A percentile compares a stretch with the other conserved stretches of the same genome.
Conservation (phyloP, 2,888 invertebrate species). For the Cryptosula pallasiana region DNA sequence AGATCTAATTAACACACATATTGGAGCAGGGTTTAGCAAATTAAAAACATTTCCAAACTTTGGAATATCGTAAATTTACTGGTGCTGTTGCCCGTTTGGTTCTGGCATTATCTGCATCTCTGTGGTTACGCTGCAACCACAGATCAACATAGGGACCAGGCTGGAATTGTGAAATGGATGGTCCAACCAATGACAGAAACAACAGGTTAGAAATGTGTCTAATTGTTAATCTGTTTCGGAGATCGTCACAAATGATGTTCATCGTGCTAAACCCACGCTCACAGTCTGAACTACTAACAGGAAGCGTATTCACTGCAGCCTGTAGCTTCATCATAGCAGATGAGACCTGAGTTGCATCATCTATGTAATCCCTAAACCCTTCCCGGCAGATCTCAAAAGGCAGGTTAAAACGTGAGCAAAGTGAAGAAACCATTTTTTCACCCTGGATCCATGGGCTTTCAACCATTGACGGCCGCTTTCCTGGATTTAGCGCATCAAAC, state of each 20-base stretch:
- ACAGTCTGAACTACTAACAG: not conserved
- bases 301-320: not conserved
- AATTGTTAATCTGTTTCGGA: not conserved
- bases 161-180: not conserved
- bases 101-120: no score
- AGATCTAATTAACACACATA: no score
- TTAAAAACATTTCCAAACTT: no score
- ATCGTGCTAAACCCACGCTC: not conserved
- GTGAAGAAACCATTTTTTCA: not conserved
- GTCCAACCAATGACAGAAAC: not conserved
- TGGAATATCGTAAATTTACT: no score
- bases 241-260: not conserved
- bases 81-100: no score
- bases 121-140: not conserved
- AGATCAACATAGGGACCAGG: not conserved
- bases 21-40: no score
- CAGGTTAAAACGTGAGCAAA: not conserved
- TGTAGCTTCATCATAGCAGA: not conserved
- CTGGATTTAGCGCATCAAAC: not conserved
- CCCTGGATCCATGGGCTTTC: not conserved
- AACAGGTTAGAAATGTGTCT: not conserved
- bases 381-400: not conserved
- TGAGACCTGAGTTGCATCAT: not conserved
- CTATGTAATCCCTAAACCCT: not conserved
- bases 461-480: not conserved